Conservation (phyloP, 2,797 vertebrate species). For the Lepilemur septentrionalis region DNA sequence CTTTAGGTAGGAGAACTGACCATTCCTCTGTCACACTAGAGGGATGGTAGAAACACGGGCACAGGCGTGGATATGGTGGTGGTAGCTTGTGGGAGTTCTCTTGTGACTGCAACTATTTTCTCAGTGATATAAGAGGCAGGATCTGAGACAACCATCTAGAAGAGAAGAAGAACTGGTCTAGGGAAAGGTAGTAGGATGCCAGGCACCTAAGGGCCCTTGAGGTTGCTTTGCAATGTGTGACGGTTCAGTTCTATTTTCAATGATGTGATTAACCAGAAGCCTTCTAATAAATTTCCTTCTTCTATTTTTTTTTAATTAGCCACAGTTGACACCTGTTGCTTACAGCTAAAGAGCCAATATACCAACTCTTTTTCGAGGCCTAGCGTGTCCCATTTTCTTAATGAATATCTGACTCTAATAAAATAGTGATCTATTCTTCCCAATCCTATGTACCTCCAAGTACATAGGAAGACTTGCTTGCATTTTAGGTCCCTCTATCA, state of each 20-base stretch:
- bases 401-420: conserved; percentile 9
- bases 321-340: conserved; percentile 16
- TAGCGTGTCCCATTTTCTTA: neutral
- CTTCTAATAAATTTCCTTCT: neutral
- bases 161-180: neutral
- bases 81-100: neutral
- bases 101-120: neutral
- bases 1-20: neutral
- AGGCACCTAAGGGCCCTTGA: neutral
- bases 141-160: neutral
- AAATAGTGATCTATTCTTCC: neutral
- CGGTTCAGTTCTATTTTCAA: neutral
- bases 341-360: neutral
- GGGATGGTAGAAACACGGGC: neutral
- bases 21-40: neutral
- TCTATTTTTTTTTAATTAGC: neutral
- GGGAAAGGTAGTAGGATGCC: neutral
- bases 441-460: neutral
- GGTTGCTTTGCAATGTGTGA: neutral
- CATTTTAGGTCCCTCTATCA: neutral
- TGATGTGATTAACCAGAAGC: neutral
- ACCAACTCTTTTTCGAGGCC: neutral
- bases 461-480: neutral
- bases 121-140: neutral
- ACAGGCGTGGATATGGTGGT: neutral